phyloP scores from a whole-genome alignment of 2,888 invertebrate species.

The Torymus texanus region DNA sequence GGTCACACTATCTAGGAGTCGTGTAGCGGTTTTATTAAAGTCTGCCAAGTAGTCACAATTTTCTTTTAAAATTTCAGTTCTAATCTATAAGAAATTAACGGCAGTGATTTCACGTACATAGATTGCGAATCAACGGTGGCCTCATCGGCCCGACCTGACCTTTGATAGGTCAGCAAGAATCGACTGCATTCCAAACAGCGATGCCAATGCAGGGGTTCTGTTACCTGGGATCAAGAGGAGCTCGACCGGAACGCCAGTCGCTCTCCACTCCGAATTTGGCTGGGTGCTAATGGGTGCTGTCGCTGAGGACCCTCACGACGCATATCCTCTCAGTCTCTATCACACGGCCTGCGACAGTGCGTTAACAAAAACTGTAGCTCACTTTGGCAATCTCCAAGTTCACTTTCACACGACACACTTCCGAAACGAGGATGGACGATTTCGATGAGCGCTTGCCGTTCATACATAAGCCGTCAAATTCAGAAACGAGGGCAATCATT shows the following conservation, averaged over 20 bases:
- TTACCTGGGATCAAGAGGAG: not conserved
- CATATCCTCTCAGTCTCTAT: not conserved
- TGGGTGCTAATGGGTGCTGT: not conserved
- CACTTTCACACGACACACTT: not conserved
- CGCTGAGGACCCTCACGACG: no score
- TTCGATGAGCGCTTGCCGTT: slow-evolving; percentile 1
- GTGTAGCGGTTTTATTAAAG: not conserved
- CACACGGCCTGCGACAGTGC: no score
- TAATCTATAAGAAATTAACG: not conserved
- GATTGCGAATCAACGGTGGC: not conserved
- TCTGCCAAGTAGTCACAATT: not conserved
- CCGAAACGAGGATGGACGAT: not conserved
- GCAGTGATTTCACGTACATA: not conserved
- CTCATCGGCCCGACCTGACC: not conserved
- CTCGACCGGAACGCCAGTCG: not conserved
- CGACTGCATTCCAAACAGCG: not conserved
- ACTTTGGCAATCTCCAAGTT: not conserved
- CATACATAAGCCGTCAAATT: not conserved
- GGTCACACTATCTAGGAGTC: not conserved
- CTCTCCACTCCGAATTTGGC: not conserved
- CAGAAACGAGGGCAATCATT: not conserved
- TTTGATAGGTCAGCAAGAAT: not conserved
- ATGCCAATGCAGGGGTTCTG: not conserved
- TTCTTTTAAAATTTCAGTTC: not conserved
- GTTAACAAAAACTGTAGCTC: no score